Base-by-base conservation (phyloP, 2,888 invertebrate genomes). In the Netelia fuscicornis region DNA sequence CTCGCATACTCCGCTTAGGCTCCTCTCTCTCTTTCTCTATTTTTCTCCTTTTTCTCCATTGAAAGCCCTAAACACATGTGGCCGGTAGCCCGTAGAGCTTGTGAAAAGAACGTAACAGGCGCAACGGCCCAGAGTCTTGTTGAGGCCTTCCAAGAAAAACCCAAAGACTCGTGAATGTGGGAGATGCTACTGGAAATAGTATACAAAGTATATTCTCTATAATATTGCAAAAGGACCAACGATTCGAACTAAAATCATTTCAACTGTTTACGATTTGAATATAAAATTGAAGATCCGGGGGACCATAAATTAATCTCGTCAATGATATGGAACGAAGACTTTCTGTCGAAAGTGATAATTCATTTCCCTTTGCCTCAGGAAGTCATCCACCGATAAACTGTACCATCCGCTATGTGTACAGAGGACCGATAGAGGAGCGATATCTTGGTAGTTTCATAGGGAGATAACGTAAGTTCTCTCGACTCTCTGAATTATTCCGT, bases 321-420 rank as follows among this genome's bases (percentile, higher is more conserved):
- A 13, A 42, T 25, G 42, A 42, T 70, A 44, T 70, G 9, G 25
- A 74, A 42, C 52, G 56, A 60, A 20, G 20, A 23, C 30, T 75
- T 23, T 54, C 13, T 70, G 81, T 86, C 83, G 60, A 60, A 65
- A 58, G 56, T 76, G 85, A 87, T 91, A 90, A 90, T 88, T 89
- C 88, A 87, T 89, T 86, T 90, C 88, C 90, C 87, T 86, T 48
- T 84, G 82, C 79, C 72, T 74, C 90, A 90, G 91, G 91, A 91
- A 91, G 89, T 89, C 89, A 89, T 89, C 89, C 89, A 90, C 91
- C 54, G 90, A 91, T 91, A 91, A 89, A 87, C 83, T 81, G 75
- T 70, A 54, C 54, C 54, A n/a, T 54, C 17, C n/a, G 17, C 52
- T 52, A 52, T 65, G 30, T 65, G 8, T 44, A 23, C 37, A 13